Evolutionary conservation across 2,888 invertebrate species (phyloP).

Genomic region (Stenichneumon culpator): DNA sequence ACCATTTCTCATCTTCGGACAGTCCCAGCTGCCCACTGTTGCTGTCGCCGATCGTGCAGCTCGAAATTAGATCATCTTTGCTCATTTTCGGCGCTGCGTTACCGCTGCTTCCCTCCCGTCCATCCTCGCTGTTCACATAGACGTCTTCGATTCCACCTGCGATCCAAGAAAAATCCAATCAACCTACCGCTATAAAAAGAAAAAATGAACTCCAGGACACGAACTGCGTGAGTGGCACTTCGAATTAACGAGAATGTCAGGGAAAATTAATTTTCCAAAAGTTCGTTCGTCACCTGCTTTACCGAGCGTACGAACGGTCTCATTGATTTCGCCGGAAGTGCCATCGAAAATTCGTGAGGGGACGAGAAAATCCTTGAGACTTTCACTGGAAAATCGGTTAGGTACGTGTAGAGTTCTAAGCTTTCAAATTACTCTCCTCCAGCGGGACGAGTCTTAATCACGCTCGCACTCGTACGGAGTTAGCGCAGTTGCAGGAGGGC

Average conservation of each 20-base stretch:
- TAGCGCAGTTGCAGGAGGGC: not conserved
- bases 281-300: not conserved
- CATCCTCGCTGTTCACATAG: not conserved
- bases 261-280: not conserved
- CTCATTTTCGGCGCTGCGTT: constrained; percentile 2
- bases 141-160: not conserved
- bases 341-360: not conserved
- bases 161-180: not conserved
- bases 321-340: not conserved
- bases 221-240: not conserved
- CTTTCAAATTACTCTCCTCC: not conserved
- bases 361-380: constrained; percentile 9
- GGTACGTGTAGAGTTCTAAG: not conserved
- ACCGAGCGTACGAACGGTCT: not conserved
- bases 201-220: not conserved
- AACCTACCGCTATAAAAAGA: not conserved
- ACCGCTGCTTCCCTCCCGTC: not conserved
- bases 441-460: not conserved
- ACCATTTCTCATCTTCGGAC: constrained; percentile 71
- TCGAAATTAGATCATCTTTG: constrained; percentile 15
- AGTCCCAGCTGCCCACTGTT: constrained; percentile 38
- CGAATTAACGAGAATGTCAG: not conserved
- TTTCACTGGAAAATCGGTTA: constrained; percentile 5
- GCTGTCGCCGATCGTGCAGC: constrained; percentile 24
- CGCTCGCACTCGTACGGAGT: not conserved